Base-by-base conservation (phyloP, 1,140 invertebrate genomes). In the Penaeus vannamei region DNA sequence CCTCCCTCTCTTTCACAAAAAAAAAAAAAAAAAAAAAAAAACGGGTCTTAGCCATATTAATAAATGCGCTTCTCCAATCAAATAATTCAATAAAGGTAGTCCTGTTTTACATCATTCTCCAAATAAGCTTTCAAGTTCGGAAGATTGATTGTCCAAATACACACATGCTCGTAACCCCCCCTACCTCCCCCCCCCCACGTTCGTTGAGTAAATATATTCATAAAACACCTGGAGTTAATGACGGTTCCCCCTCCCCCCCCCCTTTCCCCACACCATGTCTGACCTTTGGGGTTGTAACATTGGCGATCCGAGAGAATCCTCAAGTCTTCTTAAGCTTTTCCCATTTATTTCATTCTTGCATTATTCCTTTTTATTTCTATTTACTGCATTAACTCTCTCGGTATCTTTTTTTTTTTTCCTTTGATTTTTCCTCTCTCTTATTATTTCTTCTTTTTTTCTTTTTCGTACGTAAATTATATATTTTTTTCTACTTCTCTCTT, bases 141-240 rank as follows among this genome's bases (percentile, higher is more conserved):
- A 69, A 69, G 66, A 69, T 69, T 69, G 66, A 69, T 69, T 69
- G 23, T 32, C 66, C 66, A 69, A 69, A 69, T 32, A 69, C 32
- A 69, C 32, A 69, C 46, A 53, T 53, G 66, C 66, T 69, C 66
- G 66, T 32, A 69, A 69, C 7, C 66, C 66, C n/a, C 66, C n/a
- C 14, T 14, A n/a, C 66, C 66, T 8, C 66, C n/a, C 14, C 8
- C 7, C 66, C 66, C n/a, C 66, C n/a, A 10, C 8, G n/a, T 69
- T n/a, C n/a, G 66, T 69, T n/a, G 66, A 69, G 66, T n/a, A 69
- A 69, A 69, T 69, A 69, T 69, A 69, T 69, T 69, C 66, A 69
- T 69, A 69, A 69, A 69, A 69, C 66, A 69, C 66, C 66, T 69
- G 32, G 32, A 69, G 32, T 69, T 69, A 69, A 69, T 69, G 66